A percentile compares a stretch with the other conserved stretches of the same genome.
phyloP scores from a whole-genome alignment of 2,113 vertebrate genomes.

The Cebus imitator region DNA sequence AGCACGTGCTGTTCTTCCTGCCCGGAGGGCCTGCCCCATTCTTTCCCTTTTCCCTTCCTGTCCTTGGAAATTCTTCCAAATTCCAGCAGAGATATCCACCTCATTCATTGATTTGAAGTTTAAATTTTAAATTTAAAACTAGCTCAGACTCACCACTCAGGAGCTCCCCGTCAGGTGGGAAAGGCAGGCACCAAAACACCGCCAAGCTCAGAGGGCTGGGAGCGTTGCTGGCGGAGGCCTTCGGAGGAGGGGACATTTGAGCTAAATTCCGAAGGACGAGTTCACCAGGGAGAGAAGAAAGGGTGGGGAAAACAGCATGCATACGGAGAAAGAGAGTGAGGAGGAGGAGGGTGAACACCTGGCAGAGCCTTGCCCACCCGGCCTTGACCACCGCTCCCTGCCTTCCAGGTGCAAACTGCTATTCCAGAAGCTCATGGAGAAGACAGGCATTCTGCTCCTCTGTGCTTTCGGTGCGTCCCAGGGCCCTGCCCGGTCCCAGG shows the following conservation, averaged over 20 bases:
- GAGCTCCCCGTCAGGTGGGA: not conserved
- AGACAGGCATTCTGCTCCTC: constrained; percentile 66
- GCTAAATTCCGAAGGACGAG: not conserved
- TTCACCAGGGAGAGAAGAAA: not conserved
- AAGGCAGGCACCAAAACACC: not conserved
- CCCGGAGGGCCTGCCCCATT: not conserved
- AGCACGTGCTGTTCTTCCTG: not conserved
- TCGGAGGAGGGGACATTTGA: not conserved
- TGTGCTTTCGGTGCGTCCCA: constrained; percentile 61
- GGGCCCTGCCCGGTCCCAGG: not conserved
- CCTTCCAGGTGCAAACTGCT: constrained; percentile 62
- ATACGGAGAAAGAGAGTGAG: not conserved
- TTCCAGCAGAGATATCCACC: not conserved
- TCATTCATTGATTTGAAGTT: not conserved
- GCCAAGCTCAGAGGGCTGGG: not conserved
- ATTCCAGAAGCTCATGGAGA: constrained; percentile 68
- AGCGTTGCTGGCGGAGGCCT: not conserved
- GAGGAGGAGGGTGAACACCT: not conserved
- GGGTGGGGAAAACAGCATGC: not conserved
- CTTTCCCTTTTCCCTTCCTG: not conserved
- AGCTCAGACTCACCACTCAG: not conserved
- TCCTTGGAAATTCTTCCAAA: not conserved
- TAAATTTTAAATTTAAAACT: not conserved
- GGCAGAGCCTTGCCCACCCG: not conserved
- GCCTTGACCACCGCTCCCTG: not conserved